Evolutionary conservation across 1,140 invertebrate genomes (phyloP), one percentile per base, ranked within the genome.

Genomic region (Arion vulgaris): DNA sequence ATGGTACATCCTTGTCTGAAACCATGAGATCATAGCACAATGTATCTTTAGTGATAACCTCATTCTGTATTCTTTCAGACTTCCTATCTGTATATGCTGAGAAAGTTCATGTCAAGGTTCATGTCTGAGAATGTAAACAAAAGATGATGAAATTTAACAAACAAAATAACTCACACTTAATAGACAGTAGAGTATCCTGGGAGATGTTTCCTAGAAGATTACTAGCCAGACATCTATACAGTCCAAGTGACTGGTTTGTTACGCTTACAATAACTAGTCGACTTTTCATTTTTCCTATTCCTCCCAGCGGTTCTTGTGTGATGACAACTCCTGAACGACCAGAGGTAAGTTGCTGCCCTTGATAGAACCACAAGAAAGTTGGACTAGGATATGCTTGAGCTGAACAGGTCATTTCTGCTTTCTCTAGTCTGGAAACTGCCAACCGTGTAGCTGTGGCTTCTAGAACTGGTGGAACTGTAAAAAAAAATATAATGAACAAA

Each of bases 361-460:
- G 75, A 32, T 82, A 62, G 36, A 81, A 85, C 89, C 89, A 89
- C 34, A 79, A 51, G 76, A 88, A 87, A 1, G 36, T 66, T 15
- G 88, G 88, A 0, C 76, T n/a, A 9, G 89, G 89, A 72, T 85
- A 83, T 9, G 86, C 85, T 26, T 88, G 85, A 4, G 86, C 81
- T 19, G 38, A 23, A 78, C 88, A 89, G 23, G 66, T 66, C 19
- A 89, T 38, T 1, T 49, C 78, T 2, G 85, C 83, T 11, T 69
- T 72, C 19, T 86, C 71, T 28, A 75, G 75, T 5, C 85, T 41
- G 23, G 83, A 79, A 0, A 86, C 85, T 15, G 87, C 88, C 13
- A 88, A 78, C 39, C 85, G 45, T 5, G 32, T 78, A 51, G 74
- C 36, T n/a, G 71, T 72, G 7, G 80, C 41, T 51, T 66, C 81